These are phyloP conservation scores for Sebastes fasciatus DNA, from an alignment of 2,113 vertebrate species.

Conservation along the genomic window DNA sequence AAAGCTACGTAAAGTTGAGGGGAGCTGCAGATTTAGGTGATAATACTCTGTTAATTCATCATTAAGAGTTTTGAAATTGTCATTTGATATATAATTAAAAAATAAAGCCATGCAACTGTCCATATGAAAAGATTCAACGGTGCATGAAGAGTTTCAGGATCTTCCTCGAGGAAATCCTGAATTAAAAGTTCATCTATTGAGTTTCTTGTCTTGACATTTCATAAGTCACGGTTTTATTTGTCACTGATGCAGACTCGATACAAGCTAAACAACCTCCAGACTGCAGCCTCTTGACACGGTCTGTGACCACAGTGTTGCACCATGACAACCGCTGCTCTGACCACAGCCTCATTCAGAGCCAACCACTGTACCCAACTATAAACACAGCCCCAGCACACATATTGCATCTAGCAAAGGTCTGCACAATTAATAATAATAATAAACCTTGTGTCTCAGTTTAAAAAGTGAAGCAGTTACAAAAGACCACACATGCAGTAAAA, in stretches of 20 bases:
- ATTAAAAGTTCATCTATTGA: slow-evolving; percentile 7
- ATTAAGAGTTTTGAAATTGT: not conserved
- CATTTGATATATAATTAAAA: not conserved
- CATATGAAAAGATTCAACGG: not conserved
- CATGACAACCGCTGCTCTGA: slow-evolving; percentile 18
- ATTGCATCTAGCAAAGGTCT: not conserved
- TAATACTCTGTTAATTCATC: not conserved
- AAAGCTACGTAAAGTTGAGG: not conserved
- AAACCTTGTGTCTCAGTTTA: not conserved
- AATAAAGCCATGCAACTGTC: too few relatives aligned
- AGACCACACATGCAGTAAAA: not conserved
- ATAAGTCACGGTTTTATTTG: not conserved
- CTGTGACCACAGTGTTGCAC: slow-evolving; percentile 28
- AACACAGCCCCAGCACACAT: slow-evolving; percentile 29
- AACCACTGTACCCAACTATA: slow-evolving; percentile 12
- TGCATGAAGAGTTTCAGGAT: not conserved
- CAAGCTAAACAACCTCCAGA: slow-evolving; percentile 10
- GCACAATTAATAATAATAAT: not conserved
- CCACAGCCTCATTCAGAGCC: slow-evolving; percentile 42
- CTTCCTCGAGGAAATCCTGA: not conserved
- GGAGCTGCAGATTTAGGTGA: not conserved
- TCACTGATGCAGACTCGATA: slow-evolving; percentile 12
- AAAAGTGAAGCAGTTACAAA: not conserved
- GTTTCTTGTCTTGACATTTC: not conserved
- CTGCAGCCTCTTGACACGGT: slow-evolving; percentile 27